Conservation (phyloP, 2,888 invertebrate genomes). For the Nomada hirtipes region DNA sequence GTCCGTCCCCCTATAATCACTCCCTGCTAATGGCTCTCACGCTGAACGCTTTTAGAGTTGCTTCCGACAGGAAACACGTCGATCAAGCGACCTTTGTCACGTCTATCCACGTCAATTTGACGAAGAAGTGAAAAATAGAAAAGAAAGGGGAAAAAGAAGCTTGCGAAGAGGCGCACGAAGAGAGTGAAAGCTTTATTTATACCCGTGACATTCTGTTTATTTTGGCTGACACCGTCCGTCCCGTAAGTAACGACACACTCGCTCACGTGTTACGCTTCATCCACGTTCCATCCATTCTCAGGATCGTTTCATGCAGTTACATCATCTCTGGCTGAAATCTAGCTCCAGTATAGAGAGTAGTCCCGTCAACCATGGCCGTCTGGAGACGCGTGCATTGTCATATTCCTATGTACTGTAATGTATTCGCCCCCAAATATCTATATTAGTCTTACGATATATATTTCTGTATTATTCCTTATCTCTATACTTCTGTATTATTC, state of each 20-base stretch:
- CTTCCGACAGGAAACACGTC: slow-evolving; percentile 62
- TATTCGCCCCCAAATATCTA: no score
- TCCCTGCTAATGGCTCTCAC: slow-evolving; percentile 47
- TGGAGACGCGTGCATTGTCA: neutral
- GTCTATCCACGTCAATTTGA: slow-evolving; percentile 35
- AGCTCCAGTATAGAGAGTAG: slow-evolving; percentile 19
- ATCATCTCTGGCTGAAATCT: slow-evolving; percentile 30
- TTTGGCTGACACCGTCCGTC: slow-evolving; percentile 78
- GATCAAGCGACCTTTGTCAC: slow-evolving; percentile 60
- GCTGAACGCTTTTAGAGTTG: slow-evolving; percentile 56
- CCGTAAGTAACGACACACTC: slow-evolving; percentile 57
- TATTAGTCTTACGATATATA: no score
- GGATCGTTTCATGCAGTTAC: slow-evolving; percentile 36
- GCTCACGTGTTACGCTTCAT: slow-evolving; percentile 49
- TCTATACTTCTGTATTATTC: no score
- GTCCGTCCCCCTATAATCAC: slow-evolving; percentile 58
- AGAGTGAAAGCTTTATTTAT: slow-evolving; percentile 81
- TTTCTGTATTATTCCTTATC: no score
- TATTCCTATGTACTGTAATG: no score
- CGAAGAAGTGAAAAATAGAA: slow-evolving; percentile 20
- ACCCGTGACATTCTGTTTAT: slow-evolving; percentile 83
- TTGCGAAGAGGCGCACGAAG: slow-evolving; percentile 42
- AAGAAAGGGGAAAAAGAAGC: slow-evolving; percentile 39
- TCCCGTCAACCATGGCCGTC: neutral
- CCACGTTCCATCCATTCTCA: slow-evolving; percentile 59